phyloP scores from a whole-genome alignment of 35 echinoderm and acorn worm species.

The Heliocidaris tuberculata region DNA sequence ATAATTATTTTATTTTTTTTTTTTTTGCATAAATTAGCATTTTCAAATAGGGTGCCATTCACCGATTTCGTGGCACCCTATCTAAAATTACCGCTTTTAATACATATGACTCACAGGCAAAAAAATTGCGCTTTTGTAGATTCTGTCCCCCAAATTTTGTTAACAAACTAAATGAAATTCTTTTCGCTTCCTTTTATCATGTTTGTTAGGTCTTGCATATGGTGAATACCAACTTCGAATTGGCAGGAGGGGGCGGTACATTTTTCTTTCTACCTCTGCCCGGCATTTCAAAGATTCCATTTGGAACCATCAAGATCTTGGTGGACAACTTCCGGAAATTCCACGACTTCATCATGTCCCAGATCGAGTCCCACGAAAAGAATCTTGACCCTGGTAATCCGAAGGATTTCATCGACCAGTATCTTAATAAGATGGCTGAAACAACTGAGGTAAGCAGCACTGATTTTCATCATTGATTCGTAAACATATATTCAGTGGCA shows the following conservation, averaged over 20 bases:
- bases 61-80: too few species aligned
- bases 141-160: too few species aligned
- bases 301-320: background rate
- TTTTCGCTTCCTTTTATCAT: background rate
- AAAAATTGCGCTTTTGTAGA: too few species aligned
- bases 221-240: background rate
- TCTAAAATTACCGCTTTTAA: too few species aligned
- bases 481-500: too few species aligned
- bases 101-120: too few species aligned
- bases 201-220: conserved; percentile 27
- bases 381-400: conserved; percentile 40
- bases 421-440: conserved; percentile 52
- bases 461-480: too few species aligned
- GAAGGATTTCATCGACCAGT: conserved; percentile 67
- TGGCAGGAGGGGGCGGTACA: conserved; percentile 31
- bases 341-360: conserved; percentile 27
- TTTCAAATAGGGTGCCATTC: too few species aligned
- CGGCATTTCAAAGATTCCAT: conserved; percentile 5
- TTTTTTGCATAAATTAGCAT: too few species aligned
- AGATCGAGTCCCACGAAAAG: conserved; percentile 34
- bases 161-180: too few species aligned
- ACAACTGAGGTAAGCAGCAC: conserved; percentile 47
- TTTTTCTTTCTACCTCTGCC: conserved; percentile 17
- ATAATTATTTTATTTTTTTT: too few species aligned
- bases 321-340: background rate